Base-by-base conservation (phyloP, 2,888 invertebrate genomes). In the Caenorhabditis sp. region DNA sequence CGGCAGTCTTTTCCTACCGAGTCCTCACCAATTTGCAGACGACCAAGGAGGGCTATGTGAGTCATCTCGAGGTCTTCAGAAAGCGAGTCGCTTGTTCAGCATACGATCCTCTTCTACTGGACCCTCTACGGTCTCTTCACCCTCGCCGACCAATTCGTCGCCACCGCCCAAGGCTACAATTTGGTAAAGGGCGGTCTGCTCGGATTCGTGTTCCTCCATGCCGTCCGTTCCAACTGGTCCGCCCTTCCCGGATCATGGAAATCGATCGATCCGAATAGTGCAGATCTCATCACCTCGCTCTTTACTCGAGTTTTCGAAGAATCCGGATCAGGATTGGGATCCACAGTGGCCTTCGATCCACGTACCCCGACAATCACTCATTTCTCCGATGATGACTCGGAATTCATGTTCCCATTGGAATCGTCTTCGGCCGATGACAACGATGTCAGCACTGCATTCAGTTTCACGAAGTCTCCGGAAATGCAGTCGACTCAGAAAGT, bases 71-170 rank as follows among this genome's bases (percentile, higher is more conserved):
- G n/a, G n/a, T n/a, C n/a, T n/a, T n/a, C n/a, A n/a, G n/a, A n/a
- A n/a, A n/a, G n/a, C n/a, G n/a, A n/a, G n/a, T n/a, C n/a, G n/a
- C n/a, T n/a, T n/a, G n/a, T n/a, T n/a, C 68, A 81, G 81, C 78
- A 82, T 56, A 61, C 82, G 18, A 82, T 79, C 20, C 60, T 82
- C 1, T 82, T 79, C 64, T 82, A 82, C 28, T 82, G 82, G 82
- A 82, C 82, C 2, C n/a, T 82, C 24, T 82, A 82, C 50, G 82
- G 82, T 9, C 58, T 82, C 6, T 32, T 79, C 35, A 65, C 82
- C 9, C 60, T 78, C 11, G 32, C 69, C 50, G 82, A 82, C 56
- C 78, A 82, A 26, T 72, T 82, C 40, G 67, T 70, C 55, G 78
- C 60, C n/a, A 22, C 60, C 35, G 64, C 78, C 1, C 70, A 72